Evolutionary conservation across 2,888 invertebrate species (phyloP), one percentile per base, ranked within the genome.

Genomic region (Siphlonurus alternatus): DNA sequence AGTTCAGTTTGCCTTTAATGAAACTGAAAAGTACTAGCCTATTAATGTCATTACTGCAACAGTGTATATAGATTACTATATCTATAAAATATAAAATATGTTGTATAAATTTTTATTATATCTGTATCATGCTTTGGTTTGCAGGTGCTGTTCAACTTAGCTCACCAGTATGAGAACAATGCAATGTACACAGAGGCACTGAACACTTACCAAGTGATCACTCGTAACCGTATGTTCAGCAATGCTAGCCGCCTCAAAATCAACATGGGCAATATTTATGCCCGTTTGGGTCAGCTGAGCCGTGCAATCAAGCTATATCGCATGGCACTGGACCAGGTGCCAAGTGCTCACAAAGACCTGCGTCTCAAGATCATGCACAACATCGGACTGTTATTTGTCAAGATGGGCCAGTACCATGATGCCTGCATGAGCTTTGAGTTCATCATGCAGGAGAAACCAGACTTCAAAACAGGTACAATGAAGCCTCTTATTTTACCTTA

Each of bases 321-420:
- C 70, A 99, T 98, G 98, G 97, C 98, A 0, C 80, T 99, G 68
- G 99, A 99, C 77, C 98, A 98, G 76, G 89, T 89, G 2, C 93
- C 96, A 0, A 90, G 90, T 53, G 90, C 89, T 63, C 92, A 96
- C 73, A 95, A 94, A 74, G 91, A 93, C 76, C 80, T 96, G 71
- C 88, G 95, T 86, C 88, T 93, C 71, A 95, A 94, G 79, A 94
- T 99, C 69, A 95, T 97, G 85, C 96, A 97, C 77, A 99, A 99
- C 73, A 98, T 99, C 72, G 94, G 93, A 0, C 84, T 96, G 67
- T 82, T 96, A 23, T 89, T 98, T 73, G 91, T 98, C 23, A 89
- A 92, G 73, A 91, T 97, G 89, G 93, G 93, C 25, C 94, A 96
- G 75, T 94, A 94, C 76, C 89, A 89, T 63, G 98, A 99, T 74